These are phyloP conservation scores for Trypoxylus dichotomus DNA, from an alignment of 1,140 invertebrate species.

Conservation along the genomic window DNA sequence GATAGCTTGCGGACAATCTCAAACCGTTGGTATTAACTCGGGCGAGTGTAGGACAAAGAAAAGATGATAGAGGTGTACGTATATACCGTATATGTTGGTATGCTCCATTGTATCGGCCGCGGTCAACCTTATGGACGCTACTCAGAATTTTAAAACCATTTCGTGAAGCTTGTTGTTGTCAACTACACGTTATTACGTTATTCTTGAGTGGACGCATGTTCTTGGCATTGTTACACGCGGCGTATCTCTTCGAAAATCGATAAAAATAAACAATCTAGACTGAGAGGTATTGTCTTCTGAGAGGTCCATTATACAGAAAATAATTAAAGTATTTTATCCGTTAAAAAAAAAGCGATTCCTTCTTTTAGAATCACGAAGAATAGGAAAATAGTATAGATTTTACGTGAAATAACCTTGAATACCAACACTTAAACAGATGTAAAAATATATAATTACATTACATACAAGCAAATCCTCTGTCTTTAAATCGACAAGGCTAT, in stretches of 20 bases:
- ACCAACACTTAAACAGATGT: background rate
- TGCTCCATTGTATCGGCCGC: conserved; percentile 13
- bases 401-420: background rate
- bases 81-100: background rate
- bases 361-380: too few species aligned
- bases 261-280: background rate
- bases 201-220: background rate
- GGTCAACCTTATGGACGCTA: background rate
- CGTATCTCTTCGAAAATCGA: background rate
- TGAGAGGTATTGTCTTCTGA: background rate
- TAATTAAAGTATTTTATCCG: too few species aligned
- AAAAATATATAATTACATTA: too few species aligned
- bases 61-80: background rate
- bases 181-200: conserved; percentile 7
- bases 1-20: conserved; percentile 6
- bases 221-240: background rate
- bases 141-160: conserved; percentile 16
- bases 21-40: background rate
- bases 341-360: too few species aligned
- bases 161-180: conserved; percentile 12
- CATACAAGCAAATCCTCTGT: background rate
- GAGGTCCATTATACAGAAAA: background rate
- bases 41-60: background rate
- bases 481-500: background rate
- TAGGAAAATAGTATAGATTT: background rate